phyloP scores from a whole-genome alignment of 2,888 invertebrate species.

The Cheilosia variabilis region DNA sequence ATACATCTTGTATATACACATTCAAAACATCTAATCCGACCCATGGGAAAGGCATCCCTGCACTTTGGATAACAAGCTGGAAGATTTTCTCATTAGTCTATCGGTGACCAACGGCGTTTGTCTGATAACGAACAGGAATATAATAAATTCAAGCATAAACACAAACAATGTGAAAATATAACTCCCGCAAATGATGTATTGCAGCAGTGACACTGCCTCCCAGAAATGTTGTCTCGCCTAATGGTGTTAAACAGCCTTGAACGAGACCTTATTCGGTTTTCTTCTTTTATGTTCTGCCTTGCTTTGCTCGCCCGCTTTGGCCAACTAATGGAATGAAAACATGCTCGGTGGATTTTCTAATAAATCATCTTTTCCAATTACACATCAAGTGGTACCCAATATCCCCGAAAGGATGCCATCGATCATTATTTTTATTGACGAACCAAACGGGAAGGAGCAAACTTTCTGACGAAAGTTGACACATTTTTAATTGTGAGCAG shows the following conservation, averaged over 20 bases:
- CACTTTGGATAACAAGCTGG: conserved; percentile 59
- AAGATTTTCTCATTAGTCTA: conserved; percentile 37
- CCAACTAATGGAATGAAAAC: conserved; percentile 68
- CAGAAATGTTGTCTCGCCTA: conserved; percentile 24
- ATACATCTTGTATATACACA: conserved; percentile 14
- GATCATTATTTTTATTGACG: conserved; percentile 62
- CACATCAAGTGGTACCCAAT: conserved; percentile 60
- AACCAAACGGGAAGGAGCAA: conserved; percentile 8
- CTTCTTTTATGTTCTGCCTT: conserved; percentile 18
- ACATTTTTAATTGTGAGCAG: conserved; percentile 47
- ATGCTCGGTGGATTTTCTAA: conserved; percentile 57
- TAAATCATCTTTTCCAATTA: conserved; percentile 74
- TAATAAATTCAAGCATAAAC: conserved; percentile 50
- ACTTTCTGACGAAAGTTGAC: conserved; percentile 38
- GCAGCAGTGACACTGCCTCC: conserved; percentile 27
- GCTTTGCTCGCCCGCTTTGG: conserved; percentile 1
- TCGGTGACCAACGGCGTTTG: conserved; percentile 16
- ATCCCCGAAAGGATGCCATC: conserved; percentile 65
- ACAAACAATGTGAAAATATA: conserved; percentile 45
- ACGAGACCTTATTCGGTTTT: conserved; percentile 28
- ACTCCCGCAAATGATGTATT: conserved; percentile 38
- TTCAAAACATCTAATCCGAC: background rate
- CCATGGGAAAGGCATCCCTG: conserved; percentile 20
- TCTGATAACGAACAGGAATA: conserved; percentile 25
- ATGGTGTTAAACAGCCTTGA: conserved; percentile 65